These are phyloP conservation scores for Passerina amoena DNA, from an alignment of 2,113 vertebrate genomes.

Conservation along the genomic window DNA sequence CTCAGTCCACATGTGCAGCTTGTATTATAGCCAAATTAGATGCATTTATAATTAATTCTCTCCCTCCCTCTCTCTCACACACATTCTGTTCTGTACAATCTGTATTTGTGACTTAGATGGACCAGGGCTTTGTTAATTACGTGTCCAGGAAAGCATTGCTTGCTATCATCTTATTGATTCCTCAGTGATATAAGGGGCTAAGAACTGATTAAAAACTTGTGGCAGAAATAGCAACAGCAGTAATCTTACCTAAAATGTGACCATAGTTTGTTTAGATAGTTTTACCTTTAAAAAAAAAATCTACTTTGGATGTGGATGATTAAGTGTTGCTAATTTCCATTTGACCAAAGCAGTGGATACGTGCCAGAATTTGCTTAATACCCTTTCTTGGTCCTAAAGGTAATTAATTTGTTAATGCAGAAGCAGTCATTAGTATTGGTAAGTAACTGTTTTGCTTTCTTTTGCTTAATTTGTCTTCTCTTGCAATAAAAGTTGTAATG, in stretches of 20 bases:
- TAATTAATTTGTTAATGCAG: neutral
- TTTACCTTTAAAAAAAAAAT: neutral
- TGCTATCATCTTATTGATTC: neutral
- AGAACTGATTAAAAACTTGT: neutral
- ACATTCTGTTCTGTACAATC: neutral
- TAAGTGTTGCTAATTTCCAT: neutral
- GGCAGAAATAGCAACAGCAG: neutral
- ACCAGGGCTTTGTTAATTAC: neutral
- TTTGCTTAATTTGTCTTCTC: neutral
- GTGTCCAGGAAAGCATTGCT: neutral
- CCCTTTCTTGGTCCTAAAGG: neutral
- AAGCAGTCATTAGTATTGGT: neutral
- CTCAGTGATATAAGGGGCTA: neutral
- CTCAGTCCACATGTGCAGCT: constrained; percentile 11
- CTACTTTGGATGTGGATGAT: neutral
- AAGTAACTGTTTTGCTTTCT: neutral
- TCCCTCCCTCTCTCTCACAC: neutral
- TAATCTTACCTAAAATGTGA: neutral
- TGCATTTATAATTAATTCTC: neutral
- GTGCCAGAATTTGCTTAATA: neutral
- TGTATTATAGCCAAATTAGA: constrained; percentile 26
- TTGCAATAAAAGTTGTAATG: neutral
- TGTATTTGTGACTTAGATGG: neutral
- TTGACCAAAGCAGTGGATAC: neutral
- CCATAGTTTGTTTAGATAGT: neutral